phyloP scores from a whole-genome alignment of 2,797 vertebrate genomes.

The Mormyrops attenuatus region DNA sequence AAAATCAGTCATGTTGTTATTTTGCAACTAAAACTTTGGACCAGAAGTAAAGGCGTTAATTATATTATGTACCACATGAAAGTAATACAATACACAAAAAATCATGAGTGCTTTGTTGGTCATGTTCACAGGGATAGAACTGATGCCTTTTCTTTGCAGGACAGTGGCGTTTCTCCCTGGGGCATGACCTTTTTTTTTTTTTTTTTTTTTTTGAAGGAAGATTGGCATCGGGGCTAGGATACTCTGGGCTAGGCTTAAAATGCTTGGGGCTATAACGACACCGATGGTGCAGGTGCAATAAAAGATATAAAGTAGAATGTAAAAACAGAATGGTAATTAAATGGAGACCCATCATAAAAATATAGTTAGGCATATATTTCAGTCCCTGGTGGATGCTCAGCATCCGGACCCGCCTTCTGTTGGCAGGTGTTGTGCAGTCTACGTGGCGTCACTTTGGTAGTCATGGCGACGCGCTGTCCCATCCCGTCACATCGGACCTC shows the following conservation, averaged over 20 bases:
- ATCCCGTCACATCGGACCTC: neutral
- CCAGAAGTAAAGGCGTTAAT: neutral
- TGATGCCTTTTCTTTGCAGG: neutral
- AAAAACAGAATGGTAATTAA: neutral
- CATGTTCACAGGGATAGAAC: neutral
- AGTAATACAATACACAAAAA: neutral
- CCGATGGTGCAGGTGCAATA: neutral
- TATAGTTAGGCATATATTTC: neutral
- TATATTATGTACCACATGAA: neutral
- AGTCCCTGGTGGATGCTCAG: neutral
- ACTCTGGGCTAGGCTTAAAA: neutral
- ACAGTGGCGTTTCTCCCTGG: too few species aligned
- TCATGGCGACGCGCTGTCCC: neutral
- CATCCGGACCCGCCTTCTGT: neutral
- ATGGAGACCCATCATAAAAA: neutral
- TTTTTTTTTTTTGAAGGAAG: neutral
- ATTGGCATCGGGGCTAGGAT: neutral
- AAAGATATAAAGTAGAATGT: neutral
- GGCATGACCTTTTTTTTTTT: neutral
- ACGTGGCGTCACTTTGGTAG: neutral
- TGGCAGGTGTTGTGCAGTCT: neutral
- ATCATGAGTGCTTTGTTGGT: neutral
- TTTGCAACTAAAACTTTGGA: neutral
- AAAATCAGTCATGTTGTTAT: neutral
- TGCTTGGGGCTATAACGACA: neutral